Evolutionary conservation across 2,113 vertebrate genomes (phyloP), one percentile per base, ranked within the genome.

Genomic region (Lepidothrix coronata): DNA sequence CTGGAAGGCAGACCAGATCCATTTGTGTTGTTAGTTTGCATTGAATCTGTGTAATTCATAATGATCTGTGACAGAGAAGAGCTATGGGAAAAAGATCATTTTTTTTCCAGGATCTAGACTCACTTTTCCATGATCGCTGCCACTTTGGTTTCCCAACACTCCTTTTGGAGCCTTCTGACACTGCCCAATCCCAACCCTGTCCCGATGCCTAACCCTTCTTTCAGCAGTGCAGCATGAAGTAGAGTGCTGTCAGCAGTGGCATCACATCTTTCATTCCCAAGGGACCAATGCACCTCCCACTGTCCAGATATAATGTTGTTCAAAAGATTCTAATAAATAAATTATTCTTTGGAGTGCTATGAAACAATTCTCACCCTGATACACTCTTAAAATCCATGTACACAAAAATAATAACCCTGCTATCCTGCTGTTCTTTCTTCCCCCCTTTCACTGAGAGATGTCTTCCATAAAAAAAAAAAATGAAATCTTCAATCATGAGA

Each of bases 221-320:
- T n/a, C 70, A 39, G 31, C 19, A 6, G 0, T 10, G 20, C 59
- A 63, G 27, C 1, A 6, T 23, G 21, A 52, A 58, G 30, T 5
- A 1, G 23, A 49, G 21, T 2, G 0, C 28, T 41, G 17, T 2
- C 49, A 31, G 46, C 2, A 2, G 28, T 5, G 25, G 3, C 41
- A 49, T 15, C 41, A 4, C n/a, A 46, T 23, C 25, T 54, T 55
- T 12, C 14, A 6, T 9, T 68, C 31, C n/a, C 35, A 55, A 43
- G 6, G 35, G 17, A 55, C 23, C 16, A 37, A 55, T 0, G 0
- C 12, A 19, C n/a, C 16, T 18, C 22, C 18, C 27, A 5, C 12
- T 30, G 18, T 5, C 46, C 65, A 58, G 43, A 23, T 7, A 46
- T 8, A 49, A 77, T 1, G 1, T n/a, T 81, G 12, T 35, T 67